A percentile compares a stretch with the other conserved stretches of the same genome.
These are phyloP conservation scores for Bovichtus variegatus DNA, from an alignment of 2,797 vertebrate genomes.

Conservation along the genomic window DNA sequence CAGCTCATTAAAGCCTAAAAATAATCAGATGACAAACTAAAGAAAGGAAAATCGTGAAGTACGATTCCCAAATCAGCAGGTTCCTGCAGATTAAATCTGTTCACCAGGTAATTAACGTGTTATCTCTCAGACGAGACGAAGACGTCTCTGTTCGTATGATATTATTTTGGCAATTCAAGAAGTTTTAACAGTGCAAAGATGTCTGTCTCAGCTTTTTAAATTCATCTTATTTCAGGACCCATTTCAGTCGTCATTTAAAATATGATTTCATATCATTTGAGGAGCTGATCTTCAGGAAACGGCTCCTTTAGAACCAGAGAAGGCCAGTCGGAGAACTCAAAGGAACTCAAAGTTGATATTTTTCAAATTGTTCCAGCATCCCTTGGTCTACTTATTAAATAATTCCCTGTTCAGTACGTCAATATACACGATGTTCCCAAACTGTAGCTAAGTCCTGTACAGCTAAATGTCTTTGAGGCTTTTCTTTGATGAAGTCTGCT, in stretches of 20 bases:
- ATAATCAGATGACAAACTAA: not conserved
- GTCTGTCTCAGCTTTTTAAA: not conserved
- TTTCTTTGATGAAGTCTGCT: conserved; percentile 30
- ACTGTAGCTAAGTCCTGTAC: not conserved
- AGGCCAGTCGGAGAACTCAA: not conserved
- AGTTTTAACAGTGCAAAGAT: not conserved
- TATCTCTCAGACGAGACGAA: not conserved
- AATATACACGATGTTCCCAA: not conserved
- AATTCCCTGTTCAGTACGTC: not conserved
- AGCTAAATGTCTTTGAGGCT: not conserved
- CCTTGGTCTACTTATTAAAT: not conserved
- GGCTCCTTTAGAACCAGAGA: not conserved
- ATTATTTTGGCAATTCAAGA: not conserved
- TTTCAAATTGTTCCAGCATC: too few relatives aligned
- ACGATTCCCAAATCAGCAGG: not conserved
- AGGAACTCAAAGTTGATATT: too few relatives aligned
- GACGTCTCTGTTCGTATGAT: not conserved
- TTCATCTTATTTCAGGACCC: too few relatives aligned
- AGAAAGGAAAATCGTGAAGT: not conserved
- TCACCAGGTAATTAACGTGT: not conserved
- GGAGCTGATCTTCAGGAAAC: not conserved
- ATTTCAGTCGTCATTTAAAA: not conserved
- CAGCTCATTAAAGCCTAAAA: not conserved
- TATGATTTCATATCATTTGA: not conserved
- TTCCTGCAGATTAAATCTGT: not conserved